Evolutionary conservation across 64 coral and sea anemone genomes (phyloP), one percentile per base, ranked within the genome.

Genomic region (Acropora tenuis): DNA sequence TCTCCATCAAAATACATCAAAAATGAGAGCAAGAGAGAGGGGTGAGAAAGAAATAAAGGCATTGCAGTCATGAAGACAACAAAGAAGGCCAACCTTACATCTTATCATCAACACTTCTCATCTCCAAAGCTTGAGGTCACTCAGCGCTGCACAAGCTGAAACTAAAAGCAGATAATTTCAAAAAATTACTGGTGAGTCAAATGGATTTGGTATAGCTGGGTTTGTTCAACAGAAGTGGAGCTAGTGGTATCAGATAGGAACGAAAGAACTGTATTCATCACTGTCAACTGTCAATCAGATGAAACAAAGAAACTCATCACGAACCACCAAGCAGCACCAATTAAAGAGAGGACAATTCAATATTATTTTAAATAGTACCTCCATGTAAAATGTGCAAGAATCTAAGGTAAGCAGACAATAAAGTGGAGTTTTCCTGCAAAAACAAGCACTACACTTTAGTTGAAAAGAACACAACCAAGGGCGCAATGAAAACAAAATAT

Each of bases 251-350:
- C 82, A 85, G 82, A 85, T 85, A 85, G 82, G 82, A 68, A 61
- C 45, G 82, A 85, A 85, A 71, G 75, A 78, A 48, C 48, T 71
- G 47, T 8, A 30, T 85, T 85, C 82, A 68, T 85, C 82, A 85
- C 63, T 9, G 18, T 48, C 45, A 85, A 85, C 63, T 9, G 18
- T 48, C 45, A 85, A 11, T 85, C 82, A 3, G 63, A 47, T 85
- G 82, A 85, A 85, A 61, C 72, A 85, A 71, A 65, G 50, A 69
- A 69, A 30, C 47, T 85, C 82, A 85, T 85, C 82, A 85, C 19
- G 41, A 46, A 72, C 63, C 82, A 85, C 82, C 52, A 55, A 55
- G 52, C 52, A 55, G 3, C 5, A 55, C 6, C 10, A 10, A 7
- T 5, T 55, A 10, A 7, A 55, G 52, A 7, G 52, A 7, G 52